Evolutionary conservation across 35 echinoderm and acorn worm genomes (phyloP), one percentile per base, ranked within the genome.

Genomic region (Heliocidaris erythrogramma): DNA sequence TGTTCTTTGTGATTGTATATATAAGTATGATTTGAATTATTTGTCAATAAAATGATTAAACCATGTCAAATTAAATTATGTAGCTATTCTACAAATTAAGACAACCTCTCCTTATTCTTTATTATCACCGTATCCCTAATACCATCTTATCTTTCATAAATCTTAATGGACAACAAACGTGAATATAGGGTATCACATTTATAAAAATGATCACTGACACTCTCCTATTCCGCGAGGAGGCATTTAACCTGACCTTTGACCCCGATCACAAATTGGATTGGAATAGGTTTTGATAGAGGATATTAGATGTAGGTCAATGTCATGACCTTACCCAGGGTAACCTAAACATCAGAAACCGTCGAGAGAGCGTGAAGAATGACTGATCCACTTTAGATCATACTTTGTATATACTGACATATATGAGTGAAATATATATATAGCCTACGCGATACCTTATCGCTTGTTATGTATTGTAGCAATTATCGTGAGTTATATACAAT

Each of bases 281-380:
- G 65, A 78, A 78, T 78, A 78, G 65, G 65, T 78, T 78, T 42
- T 42, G 3, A 42, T 42, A 42, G 35, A 42, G 3, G 35, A 42
- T 42, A 24, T 27, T 78, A 78, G 65, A 78, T 78, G 65, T 78
- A 78, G 65, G 65, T 78, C 65, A 78, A 78, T 78, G 65, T 78
- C 65, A 78, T 78, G 65, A 78, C 65, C 65, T 78, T n/a, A 21
- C 65, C 65, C 65, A 78, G 65, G 35, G 65, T 78, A 78, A 78
- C 65, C 21, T 78, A 78, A n/a, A 78, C 65, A 78, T 78, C 27
- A 78, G 65, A 78, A 78, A 78, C 65, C 65, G 21, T 78, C 27
- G 18, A 27, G 18, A 78, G 65, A 78, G 21, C 18, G 65, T n/a
- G 65, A 78, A 27, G 65, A 78, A n/a, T 78, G 65, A 78, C 65